phyloP scores from a whole-genome alignment of 2,888 invertebrate species.

The Drosophila niveifrons region DNA sequence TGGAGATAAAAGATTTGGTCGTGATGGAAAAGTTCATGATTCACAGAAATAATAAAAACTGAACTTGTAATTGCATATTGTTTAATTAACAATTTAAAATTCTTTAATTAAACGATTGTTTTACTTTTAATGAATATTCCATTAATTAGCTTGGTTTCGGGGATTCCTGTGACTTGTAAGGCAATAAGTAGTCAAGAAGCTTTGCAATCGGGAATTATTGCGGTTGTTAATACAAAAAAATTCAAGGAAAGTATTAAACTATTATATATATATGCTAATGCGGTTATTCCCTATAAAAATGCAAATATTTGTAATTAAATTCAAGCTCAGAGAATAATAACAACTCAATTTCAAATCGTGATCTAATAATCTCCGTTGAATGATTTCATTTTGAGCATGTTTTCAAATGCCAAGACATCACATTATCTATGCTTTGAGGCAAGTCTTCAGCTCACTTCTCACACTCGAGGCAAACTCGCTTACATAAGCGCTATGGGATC shows the following conservation, averaged over 20 bases:
- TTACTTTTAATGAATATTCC: too few species aligned
- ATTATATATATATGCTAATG: too few species aligned
- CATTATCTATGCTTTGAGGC: neutral
- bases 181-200: neutral
- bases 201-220: neutral
- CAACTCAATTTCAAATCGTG: neutral
- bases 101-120: too few species aligned
- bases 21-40: neutral
- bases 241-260: neutral
- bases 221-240: neutral
- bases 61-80: too few species aligned
- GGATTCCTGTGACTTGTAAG: neutral
- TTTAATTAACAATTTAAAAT: too few species aligned
- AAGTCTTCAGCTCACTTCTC: neutral
- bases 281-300: neutral
- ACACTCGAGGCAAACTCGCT: slow-evolving; percentile 4
- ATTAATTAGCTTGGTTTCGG: too few species aligned
- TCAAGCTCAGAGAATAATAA: neutral
- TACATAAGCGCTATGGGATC: neutral
- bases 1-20: neutral
- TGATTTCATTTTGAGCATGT: neutral
- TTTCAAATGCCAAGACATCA: neutral
- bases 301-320: too few species aligned
- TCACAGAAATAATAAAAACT: neutral
- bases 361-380: neutral